These are phyloP conservation scores for Mormoops blainvillei DNA, from an alignment of 2,113 vertebrate genomes.

Conservation along the genomic window DNA sequence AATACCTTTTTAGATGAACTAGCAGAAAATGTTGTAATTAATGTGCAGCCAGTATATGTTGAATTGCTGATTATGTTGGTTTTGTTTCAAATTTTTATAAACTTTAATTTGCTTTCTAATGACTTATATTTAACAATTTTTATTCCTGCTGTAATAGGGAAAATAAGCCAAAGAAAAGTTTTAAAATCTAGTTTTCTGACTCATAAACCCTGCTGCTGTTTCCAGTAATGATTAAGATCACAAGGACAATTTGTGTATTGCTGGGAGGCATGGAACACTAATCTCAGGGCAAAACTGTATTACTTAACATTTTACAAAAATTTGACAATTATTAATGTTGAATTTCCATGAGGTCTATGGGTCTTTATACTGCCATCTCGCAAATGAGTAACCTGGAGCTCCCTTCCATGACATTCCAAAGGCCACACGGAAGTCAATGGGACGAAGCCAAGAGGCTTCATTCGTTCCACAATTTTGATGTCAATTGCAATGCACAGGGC, in stretches of 20 bases:
- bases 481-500: not conserved
- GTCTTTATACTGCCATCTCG: not conserved
- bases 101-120: not conserved
- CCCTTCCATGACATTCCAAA: slow-evolving; percentile 6
- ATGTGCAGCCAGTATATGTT: not conserved
- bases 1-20: not conserved
- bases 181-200: not conserved
- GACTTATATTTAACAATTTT: not conserved
- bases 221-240: not conserved
- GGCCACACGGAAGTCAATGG: not conserved
- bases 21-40: not conserved
- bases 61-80: not conserved
- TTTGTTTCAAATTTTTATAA: not conserved
- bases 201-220: not conserved
- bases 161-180: not conserved
- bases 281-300: not conserved
- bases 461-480: not conserved
- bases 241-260: not conserved
- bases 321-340: not conserved
- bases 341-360: not conserved
- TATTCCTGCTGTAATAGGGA: not conserved
- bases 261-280: not conserved
- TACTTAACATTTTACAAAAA: not conserved
- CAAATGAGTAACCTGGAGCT: slow-evolving; percentile 6
- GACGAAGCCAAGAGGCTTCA: not conserved